Evolutionary conservation across 1,140 invertebrate genomes (phyloP).

Genomic region (Drosophila oshimai): DNA sequence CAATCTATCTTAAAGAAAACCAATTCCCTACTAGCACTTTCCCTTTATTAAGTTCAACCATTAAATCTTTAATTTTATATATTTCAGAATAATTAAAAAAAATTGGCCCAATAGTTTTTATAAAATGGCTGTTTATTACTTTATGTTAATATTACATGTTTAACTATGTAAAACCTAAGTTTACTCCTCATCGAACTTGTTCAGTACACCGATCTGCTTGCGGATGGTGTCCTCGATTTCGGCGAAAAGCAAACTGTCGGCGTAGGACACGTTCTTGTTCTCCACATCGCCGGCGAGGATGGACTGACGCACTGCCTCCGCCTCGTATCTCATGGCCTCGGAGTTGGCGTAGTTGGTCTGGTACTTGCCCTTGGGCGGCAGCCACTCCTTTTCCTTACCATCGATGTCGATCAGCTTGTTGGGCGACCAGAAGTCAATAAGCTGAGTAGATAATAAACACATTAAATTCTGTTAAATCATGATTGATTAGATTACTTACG

Average conservation of each 20-base stretch:
- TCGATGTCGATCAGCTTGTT: conserved; percentile 81
- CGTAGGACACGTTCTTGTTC: conserved; percentile 85
- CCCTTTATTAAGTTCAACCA: too few species aligned
- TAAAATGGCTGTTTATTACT: conserved; percentile 1
- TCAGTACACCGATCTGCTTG: conserved; percentile 87
- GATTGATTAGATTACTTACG: conserved; percentile 77
- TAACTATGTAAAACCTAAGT: conserved; percentile 1
- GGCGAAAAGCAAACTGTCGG: conserved; percentile 86
- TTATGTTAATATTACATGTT: conserved; percentile 4
- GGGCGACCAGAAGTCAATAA: conserved; percentile 83
- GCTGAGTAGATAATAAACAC: conserved; percentile 42
- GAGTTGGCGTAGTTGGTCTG: conserved; percentile 87
- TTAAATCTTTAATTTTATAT: too few species aligned
- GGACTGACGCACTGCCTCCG: conserved; percentile 88
- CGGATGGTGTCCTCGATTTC: conserved; percentile 87
- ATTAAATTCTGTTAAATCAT: neutral
- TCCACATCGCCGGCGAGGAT: conserved; percentile 86
- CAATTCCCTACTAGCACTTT: too few species aligned
- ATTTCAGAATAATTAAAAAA: neutral
- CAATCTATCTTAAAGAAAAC: too few species aligned
- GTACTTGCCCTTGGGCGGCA: conserved; percentile 84
- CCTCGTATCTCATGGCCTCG: conserved; percentile 88
- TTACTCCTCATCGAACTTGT: conserved; percentile 83
- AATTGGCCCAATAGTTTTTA: neutral
- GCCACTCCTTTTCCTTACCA: conserved; percentile 84